Evolutionary conservation across 2,888 invertebrate species (phyloP).

Genomic region (Drosophila subquinaria): DNA sequence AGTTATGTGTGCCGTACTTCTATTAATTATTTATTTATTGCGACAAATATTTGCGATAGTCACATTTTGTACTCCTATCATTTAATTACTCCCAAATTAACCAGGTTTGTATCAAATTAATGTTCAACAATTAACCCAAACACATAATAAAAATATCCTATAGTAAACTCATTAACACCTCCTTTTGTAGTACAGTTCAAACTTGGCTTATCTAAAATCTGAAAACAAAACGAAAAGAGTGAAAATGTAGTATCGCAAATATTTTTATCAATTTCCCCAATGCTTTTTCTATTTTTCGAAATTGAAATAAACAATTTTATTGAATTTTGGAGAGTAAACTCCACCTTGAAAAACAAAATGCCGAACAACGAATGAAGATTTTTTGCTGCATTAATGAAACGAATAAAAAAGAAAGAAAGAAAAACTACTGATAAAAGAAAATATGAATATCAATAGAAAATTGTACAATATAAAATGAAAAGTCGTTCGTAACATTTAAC

Average conservation of each 20-base stretch:
- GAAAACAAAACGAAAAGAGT: constrained; percentile 4
- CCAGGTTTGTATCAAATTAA: constrained; percentile 71
- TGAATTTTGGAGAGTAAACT: constrained; percentile 85
- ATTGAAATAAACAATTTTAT: constrained; percentile 38
- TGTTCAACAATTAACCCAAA: constrained; percentile 41
- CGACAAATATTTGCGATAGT: constrained; percentile 75
- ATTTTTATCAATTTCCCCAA: constrained; percentile 45
- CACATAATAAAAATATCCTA: constrained; percentile 1
- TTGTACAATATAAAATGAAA: constrained; percentile 70
- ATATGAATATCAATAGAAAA: constrained; percentile 35
- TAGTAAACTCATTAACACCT: constrained; percentile 29
- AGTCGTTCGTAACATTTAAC: constrained; percentile 80
- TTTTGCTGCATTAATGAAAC: constrained; percentile 55
- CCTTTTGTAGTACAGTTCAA: constrained; percentile 20
- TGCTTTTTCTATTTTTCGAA: constrained; percentile 30
- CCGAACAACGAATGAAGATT: constrained; percentile 79
- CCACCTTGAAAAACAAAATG: constrained; percentile 82
- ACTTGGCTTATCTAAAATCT: constrained; percentile 17
- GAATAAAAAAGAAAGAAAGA: constrained; percentile 45
- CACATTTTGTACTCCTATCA: constrained; percentile 37
- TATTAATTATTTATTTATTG: constrained; percentile 45
- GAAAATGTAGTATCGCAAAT: constrained; percentile 74
- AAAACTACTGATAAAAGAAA: constrained; percentile 30
- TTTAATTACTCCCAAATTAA: constrained; percentile 39
- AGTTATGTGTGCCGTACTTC: constrained; percentile 69